Percentiles rank a stretch among this genome's conserved stretches.
These are phyloP conservation scores for Leptopilina myrica DNA, from an alignment of 2,888 invertebrate species.

Conservation along the genomic window DNA sequence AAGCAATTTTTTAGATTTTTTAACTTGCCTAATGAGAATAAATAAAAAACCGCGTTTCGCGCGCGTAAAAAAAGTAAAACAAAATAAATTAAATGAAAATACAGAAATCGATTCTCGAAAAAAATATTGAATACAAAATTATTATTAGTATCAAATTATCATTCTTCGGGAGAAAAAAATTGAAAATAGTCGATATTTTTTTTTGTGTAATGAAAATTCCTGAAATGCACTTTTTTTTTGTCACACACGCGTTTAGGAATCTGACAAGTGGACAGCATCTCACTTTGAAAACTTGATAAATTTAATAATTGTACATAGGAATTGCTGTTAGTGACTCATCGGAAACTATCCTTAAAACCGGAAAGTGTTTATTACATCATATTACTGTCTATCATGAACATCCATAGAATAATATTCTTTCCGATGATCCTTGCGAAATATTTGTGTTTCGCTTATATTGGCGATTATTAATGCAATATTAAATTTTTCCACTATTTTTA, in stretches of 20 bases:
- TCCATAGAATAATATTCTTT: conserved; percentile 16
- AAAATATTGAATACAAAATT: too few species aligned
- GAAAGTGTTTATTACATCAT: conserved; percentile 38
- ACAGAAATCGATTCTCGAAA: too few species aligned
- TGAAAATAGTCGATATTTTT: too few species aligned
- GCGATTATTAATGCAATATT: conserved; percentile 16
- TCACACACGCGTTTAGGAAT: neutral
- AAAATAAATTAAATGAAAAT: too few species aligned
- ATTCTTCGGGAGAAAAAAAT: too few species aligned
- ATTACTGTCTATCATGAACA: conserved; percentile 34
- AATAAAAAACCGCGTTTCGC: too few species aligned
- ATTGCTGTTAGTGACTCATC: conserved; percentile 33
- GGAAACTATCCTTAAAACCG: conserved; percentile 35
- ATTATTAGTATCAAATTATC: too few species aligned
- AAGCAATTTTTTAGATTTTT: too few species aligned
- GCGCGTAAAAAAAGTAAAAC: too few species aligned
- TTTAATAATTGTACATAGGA: conserved; percentile 25
- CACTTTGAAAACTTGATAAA: conserved; percentile 33
- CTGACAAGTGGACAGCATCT: conserved; percentile 7
- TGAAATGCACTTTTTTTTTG: too few species aligned
- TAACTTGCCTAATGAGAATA: too few species aligned
- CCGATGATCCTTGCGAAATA: conserved; percentile 38
- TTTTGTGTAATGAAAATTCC: too few species aligned
- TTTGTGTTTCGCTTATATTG: conserved; percentile 4
- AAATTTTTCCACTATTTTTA: conserved; percentile 9